These are phyloP conservation scores for Lithobates pipiens DNA, from an alignment of 2,797 vertebrate genomes.

Conservation along the genomic window DNA sequence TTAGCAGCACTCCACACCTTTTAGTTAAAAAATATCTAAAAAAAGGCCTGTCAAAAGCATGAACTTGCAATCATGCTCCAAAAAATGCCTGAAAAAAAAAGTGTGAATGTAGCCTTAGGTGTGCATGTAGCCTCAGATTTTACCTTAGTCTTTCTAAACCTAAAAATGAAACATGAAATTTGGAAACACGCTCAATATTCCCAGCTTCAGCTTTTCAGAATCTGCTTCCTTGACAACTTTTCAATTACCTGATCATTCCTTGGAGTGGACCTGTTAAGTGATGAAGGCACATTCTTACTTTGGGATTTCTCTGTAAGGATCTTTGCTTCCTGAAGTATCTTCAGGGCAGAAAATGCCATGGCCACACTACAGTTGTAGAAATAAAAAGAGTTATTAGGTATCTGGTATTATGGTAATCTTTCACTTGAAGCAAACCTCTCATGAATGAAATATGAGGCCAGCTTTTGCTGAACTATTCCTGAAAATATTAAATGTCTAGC, in stretches of 20 bases:
- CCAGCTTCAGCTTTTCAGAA: too few relatives aligned
- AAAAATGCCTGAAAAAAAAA: too few relatives aligned
- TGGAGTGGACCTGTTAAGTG: background rate
- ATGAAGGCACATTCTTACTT: background rate
- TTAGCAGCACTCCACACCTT: too few relatives aligned
- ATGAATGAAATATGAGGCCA: background rate
- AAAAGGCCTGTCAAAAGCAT: too few relatives aligned
- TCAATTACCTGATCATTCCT: background rate
- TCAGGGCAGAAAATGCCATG: conserved; percentile 81
- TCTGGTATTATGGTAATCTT: background rate
- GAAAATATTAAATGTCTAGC: background rate
- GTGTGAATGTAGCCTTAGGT: too few relatives aligned
- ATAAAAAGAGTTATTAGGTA: background rate
- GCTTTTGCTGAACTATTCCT: background rate
- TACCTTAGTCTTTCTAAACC: too few relatives aligned
- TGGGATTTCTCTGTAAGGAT: conserved; percentile 66
- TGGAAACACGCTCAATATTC: too few relatives aligned
- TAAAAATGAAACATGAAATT: too few relatives aligned
- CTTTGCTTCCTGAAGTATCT: conserved; percentile 82
- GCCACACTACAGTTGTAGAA: conserved; percentile 77
- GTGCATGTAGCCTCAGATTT: too few relatives aligned
- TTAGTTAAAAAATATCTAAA: too few relatives aligned
- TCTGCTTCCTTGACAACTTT: background rate
- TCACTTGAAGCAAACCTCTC: background rate
- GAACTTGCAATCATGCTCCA: too few relatives aligned